phyloP scores from a whole-genome alignment of 2,113 vertebrate species.

The Shinisaurus crocodilurus region DNA sequence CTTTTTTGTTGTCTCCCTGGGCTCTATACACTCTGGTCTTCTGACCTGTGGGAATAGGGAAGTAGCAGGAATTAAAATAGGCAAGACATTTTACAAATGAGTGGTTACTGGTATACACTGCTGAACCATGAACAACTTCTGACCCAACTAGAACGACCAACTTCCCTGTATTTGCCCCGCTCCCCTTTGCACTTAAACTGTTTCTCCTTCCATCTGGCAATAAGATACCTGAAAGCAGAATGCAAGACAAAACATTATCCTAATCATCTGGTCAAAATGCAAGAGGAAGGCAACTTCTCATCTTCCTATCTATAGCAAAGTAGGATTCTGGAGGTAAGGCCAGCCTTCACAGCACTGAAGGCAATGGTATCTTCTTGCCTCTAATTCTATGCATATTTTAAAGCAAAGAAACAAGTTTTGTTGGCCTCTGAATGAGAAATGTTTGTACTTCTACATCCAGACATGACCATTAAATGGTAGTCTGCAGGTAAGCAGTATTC shows the following conservation, averaged over 20 bases:
- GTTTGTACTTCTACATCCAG: background rate
- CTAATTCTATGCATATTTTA: background rate
- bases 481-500: too few species aligned
- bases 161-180: background rate
- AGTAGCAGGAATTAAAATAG: background rate
- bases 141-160: background rate
- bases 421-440: background rate
- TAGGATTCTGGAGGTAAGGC: too few species aligned
- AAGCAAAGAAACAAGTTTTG: background rate
- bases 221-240: background rate
- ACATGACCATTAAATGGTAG: background rate
- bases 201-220: background rate
- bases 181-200: background rate
- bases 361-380: background rate
- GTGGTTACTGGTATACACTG: background rate
- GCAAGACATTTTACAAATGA: background rate
- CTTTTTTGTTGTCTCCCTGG: constrained; percentile 6
- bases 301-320: background rate
- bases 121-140: background rate
- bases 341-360: background rate
- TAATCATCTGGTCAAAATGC: background rate
- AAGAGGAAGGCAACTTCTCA: background rate
- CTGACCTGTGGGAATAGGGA: constrained; percentile 58
- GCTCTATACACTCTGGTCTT: background rate
- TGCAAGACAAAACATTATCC: background rate